Percentiles rank a stretch among this genome's conserved stretches.
Evolutionary conservation across 1,140 invertebrate species (phyloP).

Genomic region (Hylyphantes graminicola): DNA sequence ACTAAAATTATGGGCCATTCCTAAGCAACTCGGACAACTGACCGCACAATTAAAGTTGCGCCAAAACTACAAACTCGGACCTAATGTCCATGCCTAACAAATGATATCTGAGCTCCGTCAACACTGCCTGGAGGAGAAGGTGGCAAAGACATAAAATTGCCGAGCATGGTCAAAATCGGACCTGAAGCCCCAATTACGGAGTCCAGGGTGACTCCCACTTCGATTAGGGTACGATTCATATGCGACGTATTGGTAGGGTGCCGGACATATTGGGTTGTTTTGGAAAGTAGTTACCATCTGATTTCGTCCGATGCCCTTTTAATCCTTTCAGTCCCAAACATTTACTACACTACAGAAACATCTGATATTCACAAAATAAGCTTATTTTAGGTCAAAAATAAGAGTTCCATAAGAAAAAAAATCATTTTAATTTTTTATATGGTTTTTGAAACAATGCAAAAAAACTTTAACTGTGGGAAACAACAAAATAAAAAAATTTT

Average conservation of each 20-base stretch:
- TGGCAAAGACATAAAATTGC: constrained; percentile 19
- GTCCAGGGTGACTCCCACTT: constrained; percentile 3
- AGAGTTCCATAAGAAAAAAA: too few relatives aligned
- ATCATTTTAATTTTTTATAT: too few relatives aligned
- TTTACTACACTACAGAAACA: too few relatives aligned
- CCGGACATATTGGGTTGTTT: constrained; percentile 38
- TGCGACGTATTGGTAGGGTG: constrained; percentile 16
- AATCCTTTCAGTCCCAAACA: too few relatives aligned
- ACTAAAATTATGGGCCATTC: not conserved
- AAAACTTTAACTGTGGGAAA: too few relatives aligned
- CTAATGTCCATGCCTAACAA: not conserved
- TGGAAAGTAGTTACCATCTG: not conserved
- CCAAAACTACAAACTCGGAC: not conserved
- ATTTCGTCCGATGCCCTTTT: too few relatives aligned
- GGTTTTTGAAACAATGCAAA: too few relatives aligned
- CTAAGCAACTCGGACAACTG: not conserved
- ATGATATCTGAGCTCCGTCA: not conserved
- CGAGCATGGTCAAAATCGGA: constrained; percentile 3
- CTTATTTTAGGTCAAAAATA: too few relatives aligned
- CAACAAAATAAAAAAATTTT: too few relatives aligned
- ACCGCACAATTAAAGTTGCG: not conserved
- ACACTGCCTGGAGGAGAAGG: not conserved
- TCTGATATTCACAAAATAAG: too few relatives aligned
- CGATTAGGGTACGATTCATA: constrained; percentile 23
- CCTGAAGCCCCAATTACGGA: constrained; percentile 11